These are phyloP conservation scores for Etheostoma cragini DNA, from an alignment of 2,113 vertebrate genomes.

Conservation along the genomic window DNA sequence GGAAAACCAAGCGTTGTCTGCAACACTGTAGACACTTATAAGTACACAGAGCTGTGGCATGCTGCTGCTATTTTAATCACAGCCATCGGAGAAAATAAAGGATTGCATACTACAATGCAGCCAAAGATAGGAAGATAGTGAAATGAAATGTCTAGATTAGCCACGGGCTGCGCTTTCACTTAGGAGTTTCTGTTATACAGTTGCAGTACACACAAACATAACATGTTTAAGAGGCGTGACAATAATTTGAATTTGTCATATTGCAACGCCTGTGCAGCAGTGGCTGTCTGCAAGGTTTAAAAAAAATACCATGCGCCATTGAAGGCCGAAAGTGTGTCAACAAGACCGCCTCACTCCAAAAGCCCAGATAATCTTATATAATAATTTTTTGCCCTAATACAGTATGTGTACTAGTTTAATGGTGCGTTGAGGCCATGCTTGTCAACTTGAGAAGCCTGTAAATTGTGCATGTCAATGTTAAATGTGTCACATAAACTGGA, in stretches of 20 bases:
- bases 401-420: background rate
- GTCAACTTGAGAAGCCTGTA: constrained; percentile 12
- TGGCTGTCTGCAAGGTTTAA: background rate
- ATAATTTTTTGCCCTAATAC: background rate
- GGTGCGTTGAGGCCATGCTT: background rate
- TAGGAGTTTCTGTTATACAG: constrained; percentile 8
- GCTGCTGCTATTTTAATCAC: constrained; percentile 37
- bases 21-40: constrained; percentile 33
- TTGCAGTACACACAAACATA: constrained; percentile 24
- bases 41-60: constrained; percentile 31
- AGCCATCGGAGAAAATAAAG: constrained; percentile 41
- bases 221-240: constrained; percentile 9
- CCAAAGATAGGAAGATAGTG: background rate
- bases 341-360: background rate
- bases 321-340: constrained; percentile 9
- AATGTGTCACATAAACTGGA: constrained; percentile 32
- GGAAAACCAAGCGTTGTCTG: constrained; percentile 63
- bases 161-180: constrained; percentile 6
- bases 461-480: background rate
- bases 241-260: constrained; percentile 4
- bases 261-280: background rate
- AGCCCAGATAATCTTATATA: background rate
- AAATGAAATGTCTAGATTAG: constrained; percentile 25
- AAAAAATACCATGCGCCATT: background rate
- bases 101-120: background rate